Conservation (phyloP, 53 echinoderm and acorn worm genomes). For the Stichopus horrens region DNA sequence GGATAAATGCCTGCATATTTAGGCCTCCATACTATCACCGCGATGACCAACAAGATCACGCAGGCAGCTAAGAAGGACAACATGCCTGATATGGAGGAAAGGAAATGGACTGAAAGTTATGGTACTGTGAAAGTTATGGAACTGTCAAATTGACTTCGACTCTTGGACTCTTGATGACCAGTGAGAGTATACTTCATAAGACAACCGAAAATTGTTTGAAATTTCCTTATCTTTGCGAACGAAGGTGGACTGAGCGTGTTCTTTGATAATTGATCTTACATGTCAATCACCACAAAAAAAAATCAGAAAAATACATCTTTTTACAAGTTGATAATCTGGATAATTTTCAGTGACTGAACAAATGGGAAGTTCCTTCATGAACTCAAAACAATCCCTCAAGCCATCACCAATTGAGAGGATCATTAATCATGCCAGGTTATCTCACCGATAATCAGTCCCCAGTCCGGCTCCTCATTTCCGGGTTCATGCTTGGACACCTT, state of each 20-base stretch:
- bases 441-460: constrained; percentile 96
- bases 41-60: constrained; percentile 89
- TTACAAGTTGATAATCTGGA: background rate
- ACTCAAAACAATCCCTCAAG: background rate
- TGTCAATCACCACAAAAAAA: too few species aligned
- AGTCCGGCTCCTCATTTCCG: constrained; percentile 90
- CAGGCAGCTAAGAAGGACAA: constrained; percentile 89
- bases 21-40: constrained; percentile 96
- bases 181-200: too few species aligned
- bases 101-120: too few species aligned
- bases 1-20: constrained; percentile 93
- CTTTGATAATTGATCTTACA: too few species aligned
- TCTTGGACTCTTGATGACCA: too few species aligned
- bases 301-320: too few species aligned
- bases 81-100: constrained; percentile 67
- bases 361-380: background rate
- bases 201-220: too few species aligned
- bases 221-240: too few species aligned
- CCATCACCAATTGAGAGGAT: background rate
- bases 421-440: background rate
- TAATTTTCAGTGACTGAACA: background rate
- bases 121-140: too few species aligned
- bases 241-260: too few species aligned
- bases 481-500: constrained; percentile 75
- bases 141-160: too few species aligned